These are phyloP conservation scores for Parotia lawesii DNA, from an alignment of 2,113 vertebrate genomes.

Conservation along the genomic window DNA sequence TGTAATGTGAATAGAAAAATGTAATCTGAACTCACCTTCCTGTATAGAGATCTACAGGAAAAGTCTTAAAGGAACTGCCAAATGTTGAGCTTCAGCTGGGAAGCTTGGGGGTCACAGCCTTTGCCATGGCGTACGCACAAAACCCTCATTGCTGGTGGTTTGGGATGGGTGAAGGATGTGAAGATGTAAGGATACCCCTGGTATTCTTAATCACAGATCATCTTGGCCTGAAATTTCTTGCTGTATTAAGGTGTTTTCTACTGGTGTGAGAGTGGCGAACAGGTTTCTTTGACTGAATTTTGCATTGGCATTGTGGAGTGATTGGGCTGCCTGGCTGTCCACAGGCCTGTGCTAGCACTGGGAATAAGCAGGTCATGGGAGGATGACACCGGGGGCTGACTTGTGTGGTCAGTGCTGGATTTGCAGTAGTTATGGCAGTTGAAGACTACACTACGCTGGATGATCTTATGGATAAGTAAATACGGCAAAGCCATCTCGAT, in stretches of 20 bases:
- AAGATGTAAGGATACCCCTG: background rate
- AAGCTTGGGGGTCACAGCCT: background rate
- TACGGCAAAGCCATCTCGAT: background rate
- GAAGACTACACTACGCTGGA: background rate
- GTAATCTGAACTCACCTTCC: background rate
- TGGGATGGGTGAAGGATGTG: background rate
- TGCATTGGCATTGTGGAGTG: background rate
- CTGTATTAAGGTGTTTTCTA: background rate
- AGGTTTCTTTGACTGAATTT: background rate
- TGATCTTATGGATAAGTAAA: background rate
- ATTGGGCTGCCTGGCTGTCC: background rate
- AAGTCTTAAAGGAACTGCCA: background rate
- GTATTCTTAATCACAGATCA: background rate
- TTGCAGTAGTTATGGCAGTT: background rate
- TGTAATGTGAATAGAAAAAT: background rate
- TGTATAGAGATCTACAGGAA: background rate
- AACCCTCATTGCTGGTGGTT: background rate
- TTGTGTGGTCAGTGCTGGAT: background rate
- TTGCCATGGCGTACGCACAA: rapidly evolving
- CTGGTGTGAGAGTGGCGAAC: background rate
- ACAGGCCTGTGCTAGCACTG: background rate
- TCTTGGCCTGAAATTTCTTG: background rate
- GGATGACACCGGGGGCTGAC: background rate
- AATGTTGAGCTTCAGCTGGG: background rate
- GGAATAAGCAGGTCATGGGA: background rate